Evolutionary conservation across 2,797 vertebrate genomes (phyloP), one percentile per base, ranked within the genome.

Genomic region (Spinibarbus caldwelli): DNA sequence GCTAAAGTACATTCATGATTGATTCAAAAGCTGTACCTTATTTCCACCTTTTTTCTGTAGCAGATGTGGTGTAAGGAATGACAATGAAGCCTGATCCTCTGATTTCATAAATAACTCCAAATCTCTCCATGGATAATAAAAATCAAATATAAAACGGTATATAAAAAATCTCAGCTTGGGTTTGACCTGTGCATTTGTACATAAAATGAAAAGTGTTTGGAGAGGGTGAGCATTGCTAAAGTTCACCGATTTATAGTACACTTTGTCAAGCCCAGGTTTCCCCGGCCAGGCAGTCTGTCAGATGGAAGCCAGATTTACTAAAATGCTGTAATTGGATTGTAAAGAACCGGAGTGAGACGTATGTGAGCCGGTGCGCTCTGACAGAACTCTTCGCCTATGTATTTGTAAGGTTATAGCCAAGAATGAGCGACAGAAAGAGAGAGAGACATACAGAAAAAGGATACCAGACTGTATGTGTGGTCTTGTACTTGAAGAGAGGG

Each of bases 261-360:
- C 29, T 89, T 89, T 90, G 90, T 92, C 92, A 92, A 88, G 90
- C 83, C 76, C 87, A 77, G 75, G 57, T 86, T 79, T 87, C 89
- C 86, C 86, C 90, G 85, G 89, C 85, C 83, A 84, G 41, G 85
- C 90, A 90, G 86, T 88, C 85, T 83, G 59, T 90, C 88, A 92
- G 87, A 75, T 89, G 87, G 78, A 85, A 91, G 90, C 90, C 84
- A 90, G 91, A 88, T 92, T 91, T 92, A 92, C 91, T 90, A 89
- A 85, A 91, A 89, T 92, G 88, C 92, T 90, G 92, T 94, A 94
- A 94, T 72, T 91, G 90, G 86, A 90, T 93, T 92, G 90, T 92
- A 88, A 92, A 92, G 93, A 95, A 89, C 91, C 89, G 88, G 92
- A 91, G 87, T 89, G 90, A 91, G 84, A 93, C 93, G 86, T 85